Base-by-base conservation (phyloP, 2,888 invertebrate species). In the Galerucella pusilla region DNA sequence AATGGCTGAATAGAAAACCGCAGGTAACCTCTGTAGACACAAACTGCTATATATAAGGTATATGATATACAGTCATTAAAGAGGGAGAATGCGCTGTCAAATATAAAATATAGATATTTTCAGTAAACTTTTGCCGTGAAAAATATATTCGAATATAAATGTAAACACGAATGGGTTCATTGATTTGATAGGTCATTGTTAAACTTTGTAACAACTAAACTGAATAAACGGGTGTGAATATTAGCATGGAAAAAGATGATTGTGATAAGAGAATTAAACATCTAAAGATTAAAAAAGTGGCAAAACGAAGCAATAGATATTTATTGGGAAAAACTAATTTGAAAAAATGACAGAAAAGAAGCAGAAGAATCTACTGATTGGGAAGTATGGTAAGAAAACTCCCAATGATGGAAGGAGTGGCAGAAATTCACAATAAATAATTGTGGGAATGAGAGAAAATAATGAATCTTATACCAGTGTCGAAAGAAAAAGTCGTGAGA, bases 1-100 rank as follows among this genome's bases (percentile, higher is more conserved):
- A 86, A 88, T 88, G 87, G 87, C 87, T 84, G 87, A 75, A 75
- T 69, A 69, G 46, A 59, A 60, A 70, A 67, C 49, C 64, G 63
- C 75, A 75, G 75, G 75, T 75, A 75, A 63, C 42, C 46, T 46
- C 16, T 57, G 14, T 64, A 54, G 54, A 20, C 64, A 60, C 69
- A 61, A 69, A 49, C 25, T 52, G 64, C 46, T 45, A 28, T 28
- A 28, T 28, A 28, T 2, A 42, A n/a, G n/a, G n/a, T 28, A 42
- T 7, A 63, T 14, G 14, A 63, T 63, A 63, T 63, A n/a, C 14
- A 42, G 42, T 35, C 2, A 63, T 42, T 63, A 35, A 42, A 63
- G n/a, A 63, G 42, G 35, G 42, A 9, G 10, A 61, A 35, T 59
- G 16, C n/a, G 59, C 20, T 59, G 59, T 49, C 49, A 49, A 49